Base-by-base conservation (phyloP, 2,113 vertebrate genomes). In the Gasterosteus nipponicus region DNA sequence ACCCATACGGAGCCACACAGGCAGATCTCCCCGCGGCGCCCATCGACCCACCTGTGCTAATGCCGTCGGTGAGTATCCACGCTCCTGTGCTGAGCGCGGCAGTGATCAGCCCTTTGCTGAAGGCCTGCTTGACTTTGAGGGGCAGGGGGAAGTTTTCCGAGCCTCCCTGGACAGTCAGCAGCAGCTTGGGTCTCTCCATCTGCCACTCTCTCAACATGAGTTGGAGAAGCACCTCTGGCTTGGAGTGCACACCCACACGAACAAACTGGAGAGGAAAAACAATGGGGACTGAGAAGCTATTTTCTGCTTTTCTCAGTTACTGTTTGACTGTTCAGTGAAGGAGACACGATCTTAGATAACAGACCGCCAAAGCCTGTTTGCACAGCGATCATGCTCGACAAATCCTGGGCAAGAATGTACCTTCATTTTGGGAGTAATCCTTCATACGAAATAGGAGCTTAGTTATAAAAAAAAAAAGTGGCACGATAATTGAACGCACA, bases 131-230 rank as follows among this genome's bases (percentile, higher is more conserved):
- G 42, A 98, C 86, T 72, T 96, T 98, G 7, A 93, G 90, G 7
- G 96, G 86, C 80, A 99, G 93, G 51, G 91, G 88, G 87, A 99
- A 98, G 90, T 97, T 96, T 61, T 97, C 95, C 35, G 93, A 92
- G 4, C 97, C 97, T 31, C 98, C 98, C 3, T 98, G 96, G 80
- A 98, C 94, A 1, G 95, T 97, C 63, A 99, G 95, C 11, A 99
- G 93, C 10, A 99, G 90, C 87, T 98, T 99, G 60, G 98, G 97
- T 78, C 96, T 88, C 47, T 97, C 97, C 95, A 99, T 97, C 85
- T 98, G 96, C 98, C 98, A 99, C 86, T 98, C 96, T 83, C 90
- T 94, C 82, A 97, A 78, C 97, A 99, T 97, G 85, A 99, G 89
- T 47, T 97, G 95, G 75, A 97, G 87, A 18, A 99, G 77, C 12